These are phyloP conservation scores for Pimpla rufipes DNA, from an alignment of 2,888 invertebrate genomes.

Conservation along the genomic window DNA sequence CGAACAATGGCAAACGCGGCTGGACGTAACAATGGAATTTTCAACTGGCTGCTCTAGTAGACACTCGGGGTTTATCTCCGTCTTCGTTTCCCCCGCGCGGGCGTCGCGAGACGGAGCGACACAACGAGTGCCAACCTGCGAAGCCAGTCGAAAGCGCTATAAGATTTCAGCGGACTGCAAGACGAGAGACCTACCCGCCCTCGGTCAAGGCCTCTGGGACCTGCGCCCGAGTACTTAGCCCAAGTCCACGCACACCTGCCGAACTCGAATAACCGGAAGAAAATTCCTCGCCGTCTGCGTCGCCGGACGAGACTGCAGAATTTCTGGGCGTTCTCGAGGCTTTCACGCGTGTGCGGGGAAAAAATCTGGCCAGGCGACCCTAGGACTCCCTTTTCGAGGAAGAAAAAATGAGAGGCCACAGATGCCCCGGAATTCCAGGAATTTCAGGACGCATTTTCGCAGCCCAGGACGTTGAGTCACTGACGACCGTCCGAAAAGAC, in stretches of 20 bases:
- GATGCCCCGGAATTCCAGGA: neutral
- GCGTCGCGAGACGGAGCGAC: neutral
- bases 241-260: neutral
- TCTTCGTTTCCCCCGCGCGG: neutral
- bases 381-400: neutral
- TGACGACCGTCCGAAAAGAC: slow-evolving; percentile 5
- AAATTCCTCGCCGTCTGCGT: neutral
- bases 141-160: neutral
- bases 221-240: neutral
- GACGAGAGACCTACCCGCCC: neutral
- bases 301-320: neutral
- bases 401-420: neutral
- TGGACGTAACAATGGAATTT: neutral
- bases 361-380: neutral
- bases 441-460: neutral
- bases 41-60: neutral
- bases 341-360: neutral
- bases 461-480: neutral
- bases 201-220: neutral
- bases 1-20: neutral
- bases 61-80: neutral
- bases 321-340: neutral
- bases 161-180: neutral
- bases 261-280: slow-evolving; percentile 11
- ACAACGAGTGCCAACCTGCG: neutral